Conservation (phyloP, 2,797 vertebrate species). For the Onychomys arenicola region DNA sequence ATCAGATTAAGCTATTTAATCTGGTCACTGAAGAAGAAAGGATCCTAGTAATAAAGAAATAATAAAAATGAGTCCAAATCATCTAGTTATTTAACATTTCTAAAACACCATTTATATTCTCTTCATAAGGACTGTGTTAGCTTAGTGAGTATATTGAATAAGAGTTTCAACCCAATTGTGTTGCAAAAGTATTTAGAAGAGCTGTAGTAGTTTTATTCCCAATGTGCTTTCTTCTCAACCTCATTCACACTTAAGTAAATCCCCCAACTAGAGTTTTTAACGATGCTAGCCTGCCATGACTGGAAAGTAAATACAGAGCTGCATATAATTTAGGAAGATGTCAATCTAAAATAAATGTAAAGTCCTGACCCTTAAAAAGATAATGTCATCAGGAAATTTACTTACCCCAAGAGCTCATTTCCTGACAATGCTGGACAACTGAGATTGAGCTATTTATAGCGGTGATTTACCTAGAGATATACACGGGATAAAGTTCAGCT, state of each 20-base stretch:
- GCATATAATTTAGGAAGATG: slow-evolving; percentile 57
- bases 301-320: slow-evolving; percentile 41
- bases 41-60: background rate
- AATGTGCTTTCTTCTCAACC: background rate
- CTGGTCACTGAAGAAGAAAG: background rate
- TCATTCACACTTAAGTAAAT: slow-evolving; percentile 53
- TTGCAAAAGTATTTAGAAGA: background rate
- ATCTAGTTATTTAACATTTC: slow-evolving; percentile 25
- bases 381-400: slow-evolving; percentile 63
- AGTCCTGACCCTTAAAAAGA: slow-evolving; percentile 51
- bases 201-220: background rate
- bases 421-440: slow-evolving; percentile 51
- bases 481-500: slow-evolving; percentile 58
- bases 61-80: slow-evolving; percentile 46
- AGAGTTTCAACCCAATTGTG: slow-evolving; percentile 10
- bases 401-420: slow-evolving; percentile 65
- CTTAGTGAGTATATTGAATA: background rate
- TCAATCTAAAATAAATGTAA: slow-evolving; percentile 63
- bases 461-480: slow-evolving; percentile 18
- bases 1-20: slow-evolving; percentile 36
- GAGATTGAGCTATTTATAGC: slow-evolving; percentile 57
- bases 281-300: background rate
- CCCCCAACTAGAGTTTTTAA: background rate
- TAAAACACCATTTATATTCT: slow-evolving; percentile 29
- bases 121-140: background rate